These are phyloP conservation scores for Archilochus colubris DNA, from an alignment of 2,113 vertebrate species.

Conservation along the genomic window DNA sequence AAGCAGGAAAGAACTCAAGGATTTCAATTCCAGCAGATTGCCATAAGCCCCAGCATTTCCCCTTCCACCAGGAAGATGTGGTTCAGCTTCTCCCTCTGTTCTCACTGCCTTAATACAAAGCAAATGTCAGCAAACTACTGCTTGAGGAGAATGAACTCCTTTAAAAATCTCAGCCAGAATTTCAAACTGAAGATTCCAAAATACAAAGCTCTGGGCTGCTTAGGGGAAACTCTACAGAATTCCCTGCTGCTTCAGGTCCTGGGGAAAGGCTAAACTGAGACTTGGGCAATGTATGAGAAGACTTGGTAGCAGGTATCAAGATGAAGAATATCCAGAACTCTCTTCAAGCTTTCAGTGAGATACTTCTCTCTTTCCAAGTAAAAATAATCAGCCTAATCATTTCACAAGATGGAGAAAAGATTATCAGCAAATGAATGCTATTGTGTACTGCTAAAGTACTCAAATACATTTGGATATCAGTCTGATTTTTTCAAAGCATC, in stretches of 20 bases:
- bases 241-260: not conserved
- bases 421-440: not conserved
- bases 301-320: not conserved
- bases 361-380: not conserved
- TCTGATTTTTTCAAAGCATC: not conserved
- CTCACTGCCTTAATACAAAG: not conserved
- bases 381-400: not conserved
- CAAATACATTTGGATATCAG: not conserved
- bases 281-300: not conserved
- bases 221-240: not conserved
- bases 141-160: not conserved
- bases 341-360: not conserved
- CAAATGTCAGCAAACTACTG: not conserved
- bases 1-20: not conserved
- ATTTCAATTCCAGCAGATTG: not conserved
- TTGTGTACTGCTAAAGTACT: not conserved
- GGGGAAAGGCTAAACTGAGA: not conserved
- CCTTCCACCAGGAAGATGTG: rapidly evolving
- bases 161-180: not conserved
- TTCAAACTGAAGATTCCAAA: not conserved
- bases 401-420: not conserved
- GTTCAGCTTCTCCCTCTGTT: not conserved
- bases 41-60: not conserved
- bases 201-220: rapidly evolving
- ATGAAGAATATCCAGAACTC: not conserved